A percentile compares a stretch with the other conserved stretches of the same genome.
These are phyloP conservation scores for Epizoanthus illoricatus DNA, from an alignment of 92 coral and sea anemone species.

Conservation along the genomic window DNA sequence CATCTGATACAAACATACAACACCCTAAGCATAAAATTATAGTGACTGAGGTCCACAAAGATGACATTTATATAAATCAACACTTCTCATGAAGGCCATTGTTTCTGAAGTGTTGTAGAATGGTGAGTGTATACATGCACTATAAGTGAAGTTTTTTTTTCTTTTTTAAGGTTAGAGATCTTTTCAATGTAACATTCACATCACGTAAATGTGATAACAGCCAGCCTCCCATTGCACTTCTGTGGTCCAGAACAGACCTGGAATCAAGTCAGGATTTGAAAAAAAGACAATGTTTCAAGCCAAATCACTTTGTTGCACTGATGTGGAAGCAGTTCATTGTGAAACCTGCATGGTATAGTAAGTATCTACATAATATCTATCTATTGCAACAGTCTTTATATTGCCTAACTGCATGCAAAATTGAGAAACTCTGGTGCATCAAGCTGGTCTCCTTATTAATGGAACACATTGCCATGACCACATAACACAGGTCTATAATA, in stretches of 20 bases:
- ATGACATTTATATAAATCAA: no score
- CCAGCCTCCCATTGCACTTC: slow-evolving; percentile 8
- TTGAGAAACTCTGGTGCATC: no score
- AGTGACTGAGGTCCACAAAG: no score
- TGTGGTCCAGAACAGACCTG: slow-evolving; percentile 10
- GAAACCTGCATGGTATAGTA: slow-evolving; percentile 4
- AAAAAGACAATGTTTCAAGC: not conserved
- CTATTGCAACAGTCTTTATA: not conserved
- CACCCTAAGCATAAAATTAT: no score
- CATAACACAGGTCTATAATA: no score
- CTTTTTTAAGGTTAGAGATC: not conserved
- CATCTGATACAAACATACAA: no score
- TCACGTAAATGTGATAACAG: slow-evolving; percentile 1
- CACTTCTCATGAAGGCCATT: no score
- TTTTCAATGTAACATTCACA: not conserved
- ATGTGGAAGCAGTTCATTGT: not conserved
- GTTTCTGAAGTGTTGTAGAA: no score
- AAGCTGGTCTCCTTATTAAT: no score
- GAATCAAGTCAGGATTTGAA: slow-evolving; percentile 3
- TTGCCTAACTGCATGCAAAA: not conserved
- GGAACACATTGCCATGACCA: no score
- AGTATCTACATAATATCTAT: not conserved
- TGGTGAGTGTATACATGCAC: no score
- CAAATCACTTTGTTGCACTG: slow-evolving; percentile 17
- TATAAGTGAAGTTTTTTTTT: not conserved